Evolutionary conservation across 1,140 invertebrate genomes (phyloP).

Genomic region (Drosophila dunni): DNA sequence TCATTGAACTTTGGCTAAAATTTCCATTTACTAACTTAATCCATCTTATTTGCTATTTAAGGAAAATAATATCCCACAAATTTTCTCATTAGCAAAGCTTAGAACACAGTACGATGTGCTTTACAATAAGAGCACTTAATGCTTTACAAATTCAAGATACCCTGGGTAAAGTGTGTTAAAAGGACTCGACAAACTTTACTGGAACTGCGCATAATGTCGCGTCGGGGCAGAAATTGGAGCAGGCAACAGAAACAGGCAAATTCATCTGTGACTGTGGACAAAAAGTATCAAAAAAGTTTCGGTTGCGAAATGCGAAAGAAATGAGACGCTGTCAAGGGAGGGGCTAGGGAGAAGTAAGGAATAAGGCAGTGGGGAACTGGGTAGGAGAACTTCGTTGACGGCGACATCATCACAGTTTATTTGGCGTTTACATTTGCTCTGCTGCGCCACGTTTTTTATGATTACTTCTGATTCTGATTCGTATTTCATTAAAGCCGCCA

Average conservation of each 20-base stretch:
- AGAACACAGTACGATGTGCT: no score
- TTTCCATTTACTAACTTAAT: no score
- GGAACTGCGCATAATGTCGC: constrained; percentile 73
- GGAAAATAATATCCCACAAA: no score
- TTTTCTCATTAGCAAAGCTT: no score
- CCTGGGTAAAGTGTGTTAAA: constrained; percentile 6
- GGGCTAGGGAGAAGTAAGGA: background rate
- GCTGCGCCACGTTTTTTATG: constrained; percentile 55
- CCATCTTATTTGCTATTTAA: no score
- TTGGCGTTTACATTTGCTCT: constrained; percentile 70
- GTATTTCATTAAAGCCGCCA: constrained; percentile 73
- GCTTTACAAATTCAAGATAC: background rate
- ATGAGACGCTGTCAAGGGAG: constrained; percentile 18
- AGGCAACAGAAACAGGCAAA: constrained; percentile 71
- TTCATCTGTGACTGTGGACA: constrained; percentile 75
- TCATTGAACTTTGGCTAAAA: no score
- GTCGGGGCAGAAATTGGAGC: constrained; percentile 38
- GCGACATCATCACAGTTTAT: constrained; percentile 65
- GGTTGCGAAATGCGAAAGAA: constrained; percentile 76
- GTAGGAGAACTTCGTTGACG: constrained; percentile 13
- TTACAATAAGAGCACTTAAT: no score
- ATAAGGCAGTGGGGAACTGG: constrained; percentile 28
- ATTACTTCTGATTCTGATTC: constrained; percentile 74
- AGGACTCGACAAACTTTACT: constrained; percentile 61
- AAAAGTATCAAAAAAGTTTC: constrained; percentile 67